Evolutionary conservation across 2,797 vertebrate genomes (phyloP).

Genomic region (Diplodus sargus): DNA sequence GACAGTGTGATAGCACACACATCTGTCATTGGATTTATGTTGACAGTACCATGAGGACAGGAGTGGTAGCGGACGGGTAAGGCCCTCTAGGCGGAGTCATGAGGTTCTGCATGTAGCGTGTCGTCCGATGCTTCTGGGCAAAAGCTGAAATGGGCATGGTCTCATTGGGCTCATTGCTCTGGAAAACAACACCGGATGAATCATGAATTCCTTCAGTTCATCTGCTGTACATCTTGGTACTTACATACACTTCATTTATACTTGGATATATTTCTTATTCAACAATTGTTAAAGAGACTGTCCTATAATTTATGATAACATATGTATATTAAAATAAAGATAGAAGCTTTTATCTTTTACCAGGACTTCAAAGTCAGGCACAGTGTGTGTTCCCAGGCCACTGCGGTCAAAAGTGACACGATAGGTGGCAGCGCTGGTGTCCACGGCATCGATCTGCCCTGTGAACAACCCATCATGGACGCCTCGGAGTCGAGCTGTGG

Average conservation of each 20-base stretch:
- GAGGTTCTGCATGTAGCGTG: conserved; percentile 89
- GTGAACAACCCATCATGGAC: conserved; percentile 97
- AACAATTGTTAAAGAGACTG: background rate
- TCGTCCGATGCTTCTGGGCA: conserved; percentile 95
- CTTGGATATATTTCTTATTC: background rate
- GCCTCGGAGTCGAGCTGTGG: conserved; percentile 93
- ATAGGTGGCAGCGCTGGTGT: conserved; percentile 97
- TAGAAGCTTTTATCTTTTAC: conserved; percentile 79
- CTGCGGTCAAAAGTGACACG: conserved; percentile 97
- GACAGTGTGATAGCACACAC: background rate
- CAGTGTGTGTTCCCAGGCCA: conserved; percentile 97
- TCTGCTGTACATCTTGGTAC: background rate
- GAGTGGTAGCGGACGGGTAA: conserved; percentile 90
- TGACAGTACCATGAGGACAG: conserved; percentile 89
- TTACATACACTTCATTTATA: too few relatives aligned
- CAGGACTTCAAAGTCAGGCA: conserved; percentile 99
- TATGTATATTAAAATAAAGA: background rate
- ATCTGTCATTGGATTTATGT: background rate
- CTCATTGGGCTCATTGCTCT: conserved; percentile 98
- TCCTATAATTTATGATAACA: background rate
- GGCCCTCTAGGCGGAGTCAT: conserved; percentile 92
- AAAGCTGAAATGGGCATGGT: conserved; percentile 99
- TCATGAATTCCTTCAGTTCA: background rate
- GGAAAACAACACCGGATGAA: conserved; percentile 32
- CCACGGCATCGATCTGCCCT: conserved; percentile 98